phyloP scores from a whole-genome alignment of 1,140 invertebrate genomes.

The Atta colombica region DNA sequence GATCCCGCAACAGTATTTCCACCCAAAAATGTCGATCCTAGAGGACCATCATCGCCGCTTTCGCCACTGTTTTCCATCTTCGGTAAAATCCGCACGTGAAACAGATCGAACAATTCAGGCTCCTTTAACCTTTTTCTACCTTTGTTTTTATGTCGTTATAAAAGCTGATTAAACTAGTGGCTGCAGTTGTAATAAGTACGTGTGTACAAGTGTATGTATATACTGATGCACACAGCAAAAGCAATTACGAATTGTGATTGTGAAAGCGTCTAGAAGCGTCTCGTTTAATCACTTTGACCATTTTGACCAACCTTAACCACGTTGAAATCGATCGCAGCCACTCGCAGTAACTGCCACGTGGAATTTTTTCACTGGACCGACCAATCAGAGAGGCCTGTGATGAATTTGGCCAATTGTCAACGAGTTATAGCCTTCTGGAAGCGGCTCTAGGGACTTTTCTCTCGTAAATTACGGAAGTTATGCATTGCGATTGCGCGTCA shows the following conservation, averaged over 20 bases:
- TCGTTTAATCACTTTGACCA: background rate
- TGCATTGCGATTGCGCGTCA: too few species aligned
- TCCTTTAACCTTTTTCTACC: constrained; percentile 56
- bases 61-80: constrained; percentile 87
- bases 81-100: constrained; percentile 6
- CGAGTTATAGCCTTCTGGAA: background rate
- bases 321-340: background rate
- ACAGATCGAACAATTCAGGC: constrained; percentile 8
- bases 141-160: constrained; percentile 59
- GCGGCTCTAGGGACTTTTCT: background rate
- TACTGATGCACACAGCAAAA: background rate
- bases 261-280: background rate
- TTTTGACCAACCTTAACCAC: too few species aligned
- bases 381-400: background rate
- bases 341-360: background rate
- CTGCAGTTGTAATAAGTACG: background rate
- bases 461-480: background rate
- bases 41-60: constrained; percentile 86
- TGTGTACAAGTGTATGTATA: too few species aligned
- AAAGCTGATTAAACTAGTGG: background rate
- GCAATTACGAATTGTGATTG: background rate
- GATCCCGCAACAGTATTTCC: constrained; percentile 81
- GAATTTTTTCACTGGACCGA: background rate
- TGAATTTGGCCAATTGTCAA: background rate
- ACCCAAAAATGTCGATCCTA: constrained; percentile 82